These are phyloP conservation scores for mouse (Mus musculus) DNA, from an alignment of 2,113 vertebrate species.

Conservation along the genomic window GRCm39 chr1:151594501-151595000, in stretches of 20 bases:
- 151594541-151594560: not conserved
- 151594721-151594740: conserved; percentile 44
- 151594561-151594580: not conserved
- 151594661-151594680: not conserved
- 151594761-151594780: conserved; percentile 33
- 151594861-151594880: not conserved
- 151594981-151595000: not conserved
- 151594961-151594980: not conserved
- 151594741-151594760: conserved; percentile 46
- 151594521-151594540: not conserved
- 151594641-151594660: not conserved
- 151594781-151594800: not conserved
- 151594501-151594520: not conserved
- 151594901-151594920: not conserved
- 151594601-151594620: not conserved
- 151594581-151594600: not conserved
- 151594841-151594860: conserved; percentile 27
- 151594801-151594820: not conserved
- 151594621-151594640: not conserved
- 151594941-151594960: not conserved
- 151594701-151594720: conserved; percentile 38
- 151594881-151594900: not conserved
- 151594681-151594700: not conserved
- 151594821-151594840: conserved; percentile 12
- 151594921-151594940: not conserved